These are phyloP conservation scores for Alouatta palliata DNA, from an alignment of 2,113 vertebrate genomes.

Conservation along the genomic window DNA sequence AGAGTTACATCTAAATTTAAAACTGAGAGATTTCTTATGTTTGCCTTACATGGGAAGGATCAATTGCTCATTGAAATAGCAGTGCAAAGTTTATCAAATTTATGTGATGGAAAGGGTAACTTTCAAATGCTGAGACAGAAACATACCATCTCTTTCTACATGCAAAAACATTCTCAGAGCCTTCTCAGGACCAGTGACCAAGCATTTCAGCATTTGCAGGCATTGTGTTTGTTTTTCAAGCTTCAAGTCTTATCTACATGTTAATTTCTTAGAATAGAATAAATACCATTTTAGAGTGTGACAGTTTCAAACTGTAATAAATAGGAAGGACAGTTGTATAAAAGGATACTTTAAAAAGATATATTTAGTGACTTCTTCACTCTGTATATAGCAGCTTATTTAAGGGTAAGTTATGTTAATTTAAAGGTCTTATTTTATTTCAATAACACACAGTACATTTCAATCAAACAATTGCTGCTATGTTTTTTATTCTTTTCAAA, in stretches of 20 bases:
- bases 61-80: neutral
- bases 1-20: neutral
- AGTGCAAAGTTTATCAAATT: no score
- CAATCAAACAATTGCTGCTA: neutral
- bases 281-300: neutral
- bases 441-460: neutral
- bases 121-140: neutral
- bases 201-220: neutral
- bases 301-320: neutral
- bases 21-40: neutral
- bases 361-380: neutral
- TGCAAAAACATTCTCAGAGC: neutral
- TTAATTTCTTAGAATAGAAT: neutral
- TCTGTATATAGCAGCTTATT: neutral
- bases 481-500: neutral
- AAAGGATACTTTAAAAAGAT: neutral
- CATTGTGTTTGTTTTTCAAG: neutral
- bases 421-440: neutral
- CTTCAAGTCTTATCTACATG: neutral
- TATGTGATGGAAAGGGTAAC: neutral
- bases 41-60: neutral
- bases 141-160: accelerated
- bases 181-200: accelerated
- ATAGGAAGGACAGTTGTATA: neutral
- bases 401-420: neutral